Evolutionary conservation across 2,888 invertebrate species (phyloP), one percentile per base, ranked within the genome.

Genomic region (Leucoma salicis): DNA sequence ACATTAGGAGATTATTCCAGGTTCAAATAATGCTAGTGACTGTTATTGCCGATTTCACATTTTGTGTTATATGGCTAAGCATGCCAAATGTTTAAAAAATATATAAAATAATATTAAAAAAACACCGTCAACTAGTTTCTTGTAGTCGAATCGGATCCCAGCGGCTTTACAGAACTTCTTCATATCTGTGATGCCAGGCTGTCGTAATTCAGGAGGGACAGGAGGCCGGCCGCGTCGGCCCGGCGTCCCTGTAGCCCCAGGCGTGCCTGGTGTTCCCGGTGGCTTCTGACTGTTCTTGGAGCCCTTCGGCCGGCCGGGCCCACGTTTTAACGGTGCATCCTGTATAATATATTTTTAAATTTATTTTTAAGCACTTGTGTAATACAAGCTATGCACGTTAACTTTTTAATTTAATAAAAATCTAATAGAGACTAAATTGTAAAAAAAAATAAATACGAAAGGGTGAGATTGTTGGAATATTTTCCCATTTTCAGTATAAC

Each of bases 151-250:
- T 18, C 88, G 78, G 31, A 90, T 82, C 1, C 90, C 90, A 27
- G 90, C 90, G 0, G 87, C 83, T 50, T 90, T 90, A 69, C 89
- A 87, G 78, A 87, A 89, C 64, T 82, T 84, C 79, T 88, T 90
- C 87, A 90, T 86, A 24, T 89, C 88, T 0, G 87, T 89, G 66
- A 90, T 86, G 37, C 90, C 90, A 3, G 88, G 88, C 58, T 80
- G 77, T 2, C 88, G 66, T 52, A 85, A 70, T 63, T 87, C 88
- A 11, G 80, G 83, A 43, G 88, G 87, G 46, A 87, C 87, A 48
- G 87, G 87, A 38, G 88, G 89, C 1, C 87, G 70, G 44, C 88
- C 89, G 32, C 87, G 81, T 39, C 72, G 54, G 11, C 78, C 78
- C 27, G 66, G 63, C 18, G 66, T 39, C 46, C 45, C 49, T 14